Base-by-base conservation (phyloP, 92 coral and sea anemone species). In the Bergia sp. region DNA sequence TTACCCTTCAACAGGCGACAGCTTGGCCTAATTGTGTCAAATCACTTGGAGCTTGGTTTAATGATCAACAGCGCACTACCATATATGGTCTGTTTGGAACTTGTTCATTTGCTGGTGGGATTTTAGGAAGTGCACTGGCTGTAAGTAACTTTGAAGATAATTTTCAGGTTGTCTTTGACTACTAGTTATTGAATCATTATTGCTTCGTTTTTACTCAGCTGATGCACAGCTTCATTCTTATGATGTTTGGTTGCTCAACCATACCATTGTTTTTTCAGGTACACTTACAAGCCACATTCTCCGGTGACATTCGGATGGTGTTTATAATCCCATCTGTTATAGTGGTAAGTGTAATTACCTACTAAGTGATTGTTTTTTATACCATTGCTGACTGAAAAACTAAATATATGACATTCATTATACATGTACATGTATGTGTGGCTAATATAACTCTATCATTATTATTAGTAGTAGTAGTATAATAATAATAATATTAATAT, bases 11-110 rank as follows among this genome's bases (percentile, higher is more conserved):
- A 29, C 29, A 97, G 96, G 95, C 99, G 23, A 97, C 98, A 88
- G 99, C 99, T 3, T 97, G 99, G 99, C 99, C 99, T 7, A 97
- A 97, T 82, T 96, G 98, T 87, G 99, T 97, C 4, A 97, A 97
- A 82, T 93, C 98, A 21, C 96, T 97, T 82, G 95, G 98, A 41
- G 83, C 87, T 9, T 97, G 99, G 99, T 97, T 96, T 79, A 92
- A 89, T 80, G 94, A 96, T 88, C 89, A 96, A 66, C 96, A 94
- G 79, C 94, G 98, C 84, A 96, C 94, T 37, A 91, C 99, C 76
- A 92, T 97, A 57, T 97, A 96, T 97, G 99, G 99, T 77, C 91
- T 96, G 40, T 97, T 96, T 95, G 99, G 99, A 11, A 97, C 99
- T 45, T 94, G 98, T 80, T 92, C 96, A 45, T 97, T 97, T 92